Evolutionary conservation across 2,797 vertebrate species (phyloP), one percentile per base, ranked within the genome.

Genomic region (Acanthurus leucopareius): DNA sequence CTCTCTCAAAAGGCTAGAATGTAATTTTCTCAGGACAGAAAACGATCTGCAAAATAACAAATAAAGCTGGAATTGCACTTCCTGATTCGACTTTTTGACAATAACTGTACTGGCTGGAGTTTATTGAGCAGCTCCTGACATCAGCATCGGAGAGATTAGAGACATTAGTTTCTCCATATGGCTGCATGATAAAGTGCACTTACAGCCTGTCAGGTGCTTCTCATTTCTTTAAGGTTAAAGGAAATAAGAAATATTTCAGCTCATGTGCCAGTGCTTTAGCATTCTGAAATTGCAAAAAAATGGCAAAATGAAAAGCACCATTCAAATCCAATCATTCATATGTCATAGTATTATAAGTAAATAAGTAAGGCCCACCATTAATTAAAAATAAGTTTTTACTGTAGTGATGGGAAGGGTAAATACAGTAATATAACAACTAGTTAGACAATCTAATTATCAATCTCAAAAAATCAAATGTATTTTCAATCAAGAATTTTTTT

Each of bases 21-120:
- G 45, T 64, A 15, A 72, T 85, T 86, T 89, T 78, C 69, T 72
- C 65, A 58, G 47, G 79, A 70, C 32, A 60, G 69, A 76, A 44
- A 62, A 78, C 70, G 5, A 71, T 80, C 79, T 73, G 54, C 44
- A 70, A 84, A 88, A 80, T 68, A 77, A 85, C 73, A 75, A 77
- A 77, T 47, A 52, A 42, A 44, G n/a, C n/a, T 14, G 3, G 17
- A 28, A 53, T 54, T 45, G 53, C 44, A 67, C 59, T 59, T 56
- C 17, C 57, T 61, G 19, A 65, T 69, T 51, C 7, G 32, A 35
- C 20, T 22, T 9, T 48, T 16, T 44, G 57, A 56, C 22, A 61
- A 71, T 60, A 72, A 60, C 40, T 38, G 11, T 47, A 28, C 19
- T 51, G 67, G 58, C 42, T 59, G 20, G 40, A 74, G 59, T 69